Base-by-base conservation (phyloP, 2,888 invertebrate species). In the Hydrotaea diabolus region DNA sequence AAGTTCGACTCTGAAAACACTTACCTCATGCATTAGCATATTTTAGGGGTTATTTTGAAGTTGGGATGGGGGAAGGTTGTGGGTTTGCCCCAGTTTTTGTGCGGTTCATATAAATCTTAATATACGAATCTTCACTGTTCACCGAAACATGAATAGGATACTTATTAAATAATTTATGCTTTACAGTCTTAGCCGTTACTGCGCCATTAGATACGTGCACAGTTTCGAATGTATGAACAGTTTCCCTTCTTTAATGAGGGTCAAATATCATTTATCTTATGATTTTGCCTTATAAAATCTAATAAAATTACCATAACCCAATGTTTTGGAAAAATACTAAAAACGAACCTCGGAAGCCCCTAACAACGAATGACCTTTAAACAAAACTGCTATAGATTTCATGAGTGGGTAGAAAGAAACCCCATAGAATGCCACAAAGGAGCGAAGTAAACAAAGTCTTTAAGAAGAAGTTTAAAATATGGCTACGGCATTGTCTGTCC, bases 91-190 rank as follows among this genome's bases (percentile, higher is more conserved):
- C 7, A 31, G 31, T 31, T 31, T 4, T 31, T 7, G 31, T 31
- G 43, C 9, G 43, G 43, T 43, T 43, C 43, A 43, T 43, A 43
- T 43, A 43, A 43, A 43, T 43, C 43, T 43, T 9, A 43, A 43
- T 43, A 43, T 2, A 43, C 2, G 9, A 43, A 31, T 7, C 31
- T 31, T 31, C 7, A 7, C 3, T 31, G 31, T 31, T 2, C 31
- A 31, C 31, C 31, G 3, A 31, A 2, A 31, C 31, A 31, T 53
- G 2, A 53, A 53, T 23, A 11, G 17, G 39, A 49, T 77, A 69
- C 69, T 69, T 77, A 77, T 77, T 66, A 26, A 55, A 77, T 69
- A 77, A 77, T 77, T 66, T 77, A 77, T 77, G 23, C 19, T 23
- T 17, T 53, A 53, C 17, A 17, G 2, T 53, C 53, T 17, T 19